Evolutionary conservation across 2,888 invertebrate genomes (phyloP), one percentile per base, ranked within the genome.

Genomic region (Conistra vaccinii): DNA sequence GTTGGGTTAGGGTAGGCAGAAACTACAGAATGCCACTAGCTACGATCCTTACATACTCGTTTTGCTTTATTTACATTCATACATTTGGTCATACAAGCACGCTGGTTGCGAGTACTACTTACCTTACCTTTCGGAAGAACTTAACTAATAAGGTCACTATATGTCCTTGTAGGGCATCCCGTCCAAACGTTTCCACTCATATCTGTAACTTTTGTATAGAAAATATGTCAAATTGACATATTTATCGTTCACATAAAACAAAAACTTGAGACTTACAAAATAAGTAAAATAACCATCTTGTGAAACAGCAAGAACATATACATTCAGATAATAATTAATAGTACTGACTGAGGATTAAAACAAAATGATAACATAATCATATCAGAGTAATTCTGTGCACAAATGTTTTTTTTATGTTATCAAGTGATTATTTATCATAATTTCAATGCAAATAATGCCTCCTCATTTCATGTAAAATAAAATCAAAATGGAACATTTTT

Each of bases 311-410:
- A 26, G 20, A 39, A 55, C 3, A 45, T n/a, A 39, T 45, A n/a
- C n/a, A n/a, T n/a, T n/a, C n/a, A 29, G 14, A 32, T 20, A n/a
- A 42, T 23, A 58, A 32, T 29, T 14, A 76, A 55, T 23, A 42
- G 26, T 39, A 58, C 6, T 5, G 23, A 58, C 6, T 5, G 23
- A 69, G 55, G 48, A 69, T 61, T 57, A 20, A 20, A 58, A 83
- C 7, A 32, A 58, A 55, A 62, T 67, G 57, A 82, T 67, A 76
- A 32, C 6, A n/a, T 69, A 62, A 69, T 69, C 66, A 32, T 39
- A 57, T n/a, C 29, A 26, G 17, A 45, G 3, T 17, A 62, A 26
- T 53, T 60, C n/a, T 14, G 7, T n/a, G 26, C 2, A 58, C 1
- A 70, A 32, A 10, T 65, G n/a, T n/a, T n/a, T 60, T 76, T 68